Base-by-base conservation (phyloP, 2,888 invertebrate genomes). In the Pachliopta kotzebuea region DNA sequence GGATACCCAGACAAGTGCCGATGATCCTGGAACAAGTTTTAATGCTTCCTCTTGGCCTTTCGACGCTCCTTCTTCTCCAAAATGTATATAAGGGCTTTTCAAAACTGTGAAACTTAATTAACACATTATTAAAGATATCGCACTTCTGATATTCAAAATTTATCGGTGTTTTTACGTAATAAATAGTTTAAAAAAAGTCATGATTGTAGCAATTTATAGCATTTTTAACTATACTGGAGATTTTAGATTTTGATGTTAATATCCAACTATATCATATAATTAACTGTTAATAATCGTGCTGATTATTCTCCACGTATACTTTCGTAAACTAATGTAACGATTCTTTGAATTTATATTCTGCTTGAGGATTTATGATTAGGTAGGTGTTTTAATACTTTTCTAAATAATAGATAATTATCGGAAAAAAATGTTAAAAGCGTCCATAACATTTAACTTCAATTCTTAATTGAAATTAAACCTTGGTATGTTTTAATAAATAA, bases 1-100 rank as follows among this genome's bases (percentile, higher is more conserved):
- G 1, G 90, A 86, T 31, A 80, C 71, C 92, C 92, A 92, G 20
- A 94, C 93, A 11, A 96, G 81, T 0, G 93, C 96, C 68, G 95
- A 94, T 53, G 93, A 93, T 31, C 95, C 95, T 20, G 88, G 83
- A 6, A 95, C 93, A 37, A 93, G 84, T 60, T 92, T 86, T 56
- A 94, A 74, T 2, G 95, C 85, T 67, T 93, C 93, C 0, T 92
- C 89, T 55, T 89, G 76, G 74, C 88, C 77, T 73, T 90, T 65
- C 3, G 73, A 82, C 29, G 70, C 63, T 0, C 86, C 87, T 70
- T 86, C 87, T 49, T 85, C 83, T 0, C 83, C 86, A 64, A 84
- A 86, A 72, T 86, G 80, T 7, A 73, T 65, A 71, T 80, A 85
- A 23, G 75, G 80, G 6, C 79, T 84, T 72, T 86, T 81, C 2